Percentiles rank a stretch among this genome's conserved stretches.
These are phyloP conservation scores for Ptychoptera albimana DNA, from an alignment of 2,888 invertebrate genomes.

Conservation along the genomic window DNA sequence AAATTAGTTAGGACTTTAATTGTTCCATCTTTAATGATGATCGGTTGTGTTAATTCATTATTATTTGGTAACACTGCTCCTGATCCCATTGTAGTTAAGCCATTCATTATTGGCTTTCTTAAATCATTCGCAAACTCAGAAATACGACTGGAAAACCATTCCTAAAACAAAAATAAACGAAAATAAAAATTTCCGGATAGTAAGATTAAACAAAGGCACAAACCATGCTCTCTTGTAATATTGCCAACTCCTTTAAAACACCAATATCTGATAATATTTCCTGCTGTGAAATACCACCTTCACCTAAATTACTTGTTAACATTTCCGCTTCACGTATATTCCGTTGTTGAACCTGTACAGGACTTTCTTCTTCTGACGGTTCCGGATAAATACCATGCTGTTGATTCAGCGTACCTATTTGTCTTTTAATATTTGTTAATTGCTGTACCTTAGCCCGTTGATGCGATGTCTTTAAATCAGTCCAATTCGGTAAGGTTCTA, in stretches of 20 bases:
- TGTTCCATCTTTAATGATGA: conserved; percentile 37
- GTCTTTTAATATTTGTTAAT: background rate
- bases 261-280: conserved; percentile 78
- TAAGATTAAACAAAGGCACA: background rate
- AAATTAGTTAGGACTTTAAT: conserved; percentile 50
- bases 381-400: conserved; percentile 21
- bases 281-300: conserved; percentile 65
- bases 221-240: conserved; percentile 83
- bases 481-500: conserved; percentile 66
- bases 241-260: conserved; percentile 68
- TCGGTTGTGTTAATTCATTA: conserved; percentile 13
- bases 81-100: conserved; percentile 17
- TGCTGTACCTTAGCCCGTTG: conserved; percentile 14
- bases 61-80: background rate
- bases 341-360: conserved; percentile 58
- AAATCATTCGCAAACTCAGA: conserved; percentile 40
- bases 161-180: conserved; percentile 32
- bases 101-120: conserved; percentile 33
- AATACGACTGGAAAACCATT: conserved; percentile 62
- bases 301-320: conserved; percentile 78
- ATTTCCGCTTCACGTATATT: conserved; percentile 86
- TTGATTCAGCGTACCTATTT: background rate
- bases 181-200: conserved; percentile 10
- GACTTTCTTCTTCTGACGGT: conserved; percentile 55
- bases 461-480: conserved; percentile 39